Conservation (phyloP, 2,797 vertebrate genomes). For the Streptopelia turtur region DNA sequence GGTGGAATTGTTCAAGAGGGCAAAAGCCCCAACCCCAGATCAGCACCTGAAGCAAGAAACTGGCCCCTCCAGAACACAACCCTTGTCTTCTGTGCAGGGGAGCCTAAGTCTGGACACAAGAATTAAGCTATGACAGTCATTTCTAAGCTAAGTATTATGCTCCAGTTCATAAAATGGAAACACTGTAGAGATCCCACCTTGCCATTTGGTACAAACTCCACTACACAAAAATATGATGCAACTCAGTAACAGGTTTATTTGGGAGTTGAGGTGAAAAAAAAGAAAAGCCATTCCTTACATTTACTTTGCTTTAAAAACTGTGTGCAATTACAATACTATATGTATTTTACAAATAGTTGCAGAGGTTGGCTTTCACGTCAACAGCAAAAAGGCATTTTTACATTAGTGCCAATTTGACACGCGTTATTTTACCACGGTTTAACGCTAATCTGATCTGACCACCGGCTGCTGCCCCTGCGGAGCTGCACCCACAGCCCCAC, state of each 20-base stretch:
- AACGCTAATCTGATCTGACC: rapidly evolving
- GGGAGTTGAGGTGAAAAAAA: too few relatives aligned
- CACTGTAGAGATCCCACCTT: not conserved
- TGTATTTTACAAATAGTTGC: not conserved
- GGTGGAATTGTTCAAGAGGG: too few relatives aligned
- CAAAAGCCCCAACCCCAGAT: not conserved
- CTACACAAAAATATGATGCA: not conserved
- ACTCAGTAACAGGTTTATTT: not conserved
- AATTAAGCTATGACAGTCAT: not conserved
- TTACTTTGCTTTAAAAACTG: not conserved
- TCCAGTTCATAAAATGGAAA: rapidly evolving
- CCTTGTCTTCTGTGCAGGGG: rapidly evolving
- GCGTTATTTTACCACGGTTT: rapidly evolving
- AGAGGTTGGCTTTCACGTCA: rapidly evolving
- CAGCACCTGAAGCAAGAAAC: not conserved
- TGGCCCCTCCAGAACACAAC: not conserved
- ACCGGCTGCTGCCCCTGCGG: rapidly evolving
- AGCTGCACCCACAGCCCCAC: rapidly evolving
- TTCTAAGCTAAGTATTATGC: rapidly evolving
- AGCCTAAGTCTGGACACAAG: not conserved
- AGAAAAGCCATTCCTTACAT: not conserved
- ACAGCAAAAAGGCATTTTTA: rapidly evolving
- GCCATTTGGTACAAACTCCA: rapidly evolving
- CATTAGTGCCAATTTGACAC: rapidly evolving
- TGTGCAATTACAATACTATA: rapidly evolving